Conservation (phyloP, 1,140 invertebrate genomes). For the Venustaconcha ellipsiformis region DNA sequence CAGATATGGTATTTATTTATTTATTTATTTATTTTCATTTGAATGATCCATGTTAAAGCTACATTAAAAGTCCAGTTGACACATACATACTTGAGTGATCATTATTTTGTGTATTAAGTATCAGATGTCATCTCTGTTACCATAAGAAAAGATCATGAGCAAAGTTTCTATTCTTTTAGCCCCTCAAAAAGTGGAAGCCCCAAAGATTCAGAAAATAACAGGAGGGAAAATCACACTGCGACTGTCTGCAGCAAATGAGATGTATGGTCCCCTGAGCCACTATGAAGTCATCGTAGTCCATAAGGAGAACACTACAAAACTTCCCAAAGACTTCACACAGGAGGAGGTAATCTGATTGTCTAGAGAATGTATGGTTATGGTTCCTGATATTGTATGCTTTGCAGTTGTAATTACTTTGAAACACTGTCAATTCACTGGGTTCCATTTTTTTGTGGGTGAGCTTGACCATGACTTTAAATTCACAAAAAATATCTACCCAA, state of each 20-base stretch:
- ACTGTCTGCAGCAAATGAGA: constrained; percentile 94
- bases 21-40: too few species aligned
- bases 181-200: constrained; percentile 94
- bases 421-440: too few species aligned
- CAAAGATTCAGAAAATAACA: constrained; percentile 90
- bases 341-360: constrained; percentile 37
- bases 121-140: too few species aligned
- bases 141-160: not conserved
- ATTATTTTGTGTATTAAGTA: too few species aligned
- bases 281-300: constrained; percentile 98
- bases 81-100: too few species aligned
- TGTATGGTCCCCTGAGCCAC: constrained; percentile 98
- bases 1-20: too few species aligned
- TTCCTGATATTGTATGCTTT: not conserved
- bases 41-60: too few species aligned
- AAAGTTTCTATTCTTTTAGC: constrained; percentile 71
- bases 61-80: too few species aligned
- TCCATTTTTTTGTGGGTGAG: too few species aligned
- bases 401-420: too few species aligned
- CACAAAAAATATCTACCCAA: too few species aligned
- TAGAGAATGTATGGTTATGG: not conserved
- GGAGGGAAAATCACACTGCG: constrained; percentile 90
- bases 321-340: constrained; percentile 52
- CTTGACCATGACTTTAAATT: too few species aligned
- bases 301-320: constrained; percentile 70